Evolutionary conservation across 2,797 vertebrate species (phyloP), one percentile per base, ranked within the genome.

Genomic region (Chelidonichthys spinosus): DNA sequence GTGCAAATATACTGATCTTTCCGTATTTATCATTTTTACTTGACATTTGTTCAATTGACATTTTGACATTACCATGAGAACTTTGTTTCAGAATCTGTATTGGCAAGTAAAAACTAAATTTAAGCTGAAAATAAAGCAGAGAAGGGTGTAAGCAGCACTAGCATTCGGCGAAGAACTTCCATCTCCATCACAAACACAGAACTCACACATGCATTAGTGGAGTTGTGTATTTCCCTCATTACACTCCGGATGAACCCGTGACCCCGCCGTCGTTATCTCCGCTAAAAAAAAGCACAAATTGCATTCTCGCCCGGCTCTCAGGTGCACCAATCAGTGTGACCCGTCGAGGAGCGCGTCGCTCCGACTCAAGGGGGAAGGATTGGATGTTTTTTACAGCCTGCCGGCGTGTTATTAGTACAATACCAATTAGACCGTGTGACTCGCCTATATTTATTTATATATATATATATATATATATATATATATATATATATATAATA

Each of bases 181-280:
- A 39, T 54, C 55, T 71, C 59, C n/a, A 37, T 72, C 76, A 62
- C 56, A 2, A 49, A 71, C 78, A 64, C 5, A 46, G 60, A 47
- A 14, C 58, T 63, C 14, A 61, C 69, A 42, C n/a, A 74, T 8
- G 36, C 69, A 76, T 72, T 70, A 76, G 72, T 43, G 47, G 61
- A 69, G 69, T 46, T 74, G 60, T 65, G 40, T 69, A 59, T 78
- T 74, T 13, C 70, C 77, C 87, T 90, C 88, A 84, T 91, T 90
- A 89, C 70, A 63, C 78, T 77, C 35, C 32, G 13, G 73, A 69
- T 81, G 84, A 83, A 63, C 89, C 64, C 49, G 69, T 90, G 86
- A 91, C 90, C 91, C 63, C 33, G 15, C 64, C 7, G 69, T 91
- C 83, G 63, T 92, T 92, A 90, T 88, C 84, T 69, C 55, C 39